Evolutionary conservation across 2,888 invertebrate species (phyloP).

Genomic region (Ichneumon xanthorius): DNA sequence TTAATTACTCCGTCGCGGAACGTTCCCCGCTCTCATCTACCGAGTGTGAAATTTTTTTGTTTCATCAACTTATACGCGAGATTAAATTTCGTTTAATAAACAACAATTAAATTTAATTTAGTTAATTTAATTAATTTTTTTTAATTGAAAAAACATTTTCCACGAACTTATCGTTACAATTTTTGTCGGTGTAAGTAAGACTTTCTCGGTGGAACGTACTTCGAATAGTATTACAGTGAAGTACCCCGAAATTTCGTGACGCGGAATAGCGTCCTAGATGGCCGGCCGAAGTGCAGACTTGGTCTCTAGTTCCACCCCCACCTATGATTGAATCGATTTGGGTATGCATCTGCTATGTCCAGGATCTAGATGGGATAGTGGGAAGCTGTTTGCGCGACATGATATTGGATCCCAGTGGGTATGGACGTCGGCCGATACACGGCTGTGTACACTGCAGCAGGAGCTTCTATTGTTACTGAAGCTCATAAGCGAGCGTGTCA

Average conservation of each 20-base stretch:
- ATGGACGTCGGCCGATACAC: neutral
- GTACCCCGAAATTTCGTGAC: neutral
- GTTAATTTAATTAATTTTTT: neutral
- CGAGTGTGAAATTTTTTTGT: neutral
- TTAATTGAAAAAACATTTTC: neutral
- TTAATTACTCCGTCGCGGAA: neutral
- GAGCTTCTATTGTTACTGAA: conserved; percentile 7
- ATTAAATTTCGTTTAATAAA: neutral
- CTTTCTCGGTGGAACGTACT: neutral
- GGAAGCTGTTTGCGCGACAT: conserved; percentile 29
- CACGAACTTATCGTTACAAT: neutral
- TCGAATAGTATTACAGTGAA: neutral
- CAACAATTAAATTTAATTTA: neutral
- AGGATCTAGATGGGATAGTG: conserved; percentile 33
- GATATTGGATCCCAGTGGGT: conserved; percentile 56
- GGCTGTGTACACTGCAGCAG: neutral
- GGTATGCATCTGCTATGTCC: conserved; percentile 43
- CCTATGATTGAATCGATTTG: conserved; percentile 53
- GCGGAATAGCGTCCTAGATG: neutral
- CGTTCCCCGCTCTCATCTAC: neutral
- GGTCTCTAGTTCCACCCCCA: neutral
- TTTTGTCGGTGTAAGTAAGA: neutral
- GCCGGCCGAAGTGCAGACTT: neutral
- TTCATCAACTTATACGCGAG: neutral
- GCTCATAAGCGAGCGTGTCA: neutral